phyloP scores from a whole-genome alignment of 2,888 invertebrate genomes.

The Ctenicera cuprea region DNA sequence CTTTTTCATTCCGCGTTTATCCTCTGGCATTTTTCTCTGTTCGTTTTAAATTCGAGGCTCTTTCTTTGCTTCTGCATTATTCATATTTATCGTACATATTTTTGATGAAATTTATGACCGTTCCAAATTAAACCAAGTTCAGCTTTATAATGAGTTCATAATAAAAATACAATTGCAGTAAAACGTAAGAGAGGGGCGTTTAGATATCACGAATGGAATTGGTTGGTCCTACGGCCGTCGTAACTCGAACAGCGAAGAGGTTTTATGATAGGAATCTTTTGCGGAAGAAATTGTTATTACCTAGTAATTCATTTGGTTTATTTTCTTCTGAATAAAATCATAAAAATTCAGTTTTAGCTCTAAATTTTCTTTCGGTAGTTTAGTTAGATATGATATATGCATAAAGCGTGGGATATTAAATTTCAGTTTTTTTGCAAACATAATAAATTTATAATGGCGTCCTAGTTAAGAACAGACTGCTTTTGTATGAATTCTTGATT shows the following conservation, averaged over 20 bases:
- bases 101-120: slow-evolving; percentile 23
- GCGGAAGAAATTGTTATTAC: slow-evolving; percentile 17
- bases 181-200: slow-evolving; percentile 6
- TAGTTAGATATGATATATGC: too few species aligned
- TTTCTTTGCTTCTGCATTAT: slow-evolving; percentile 24
- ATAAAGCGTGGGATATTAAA: too few species aligned
- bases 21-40: slow-evolving; percentile 3
- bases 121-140: slow-evolving; percentile 19
- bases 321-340: slow-evolving; percentile 1
- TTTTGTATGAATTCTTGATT: too few species aligned
- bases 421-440: too few species aligned
- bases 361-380: too few species aligned
- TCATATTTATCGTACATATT: slow-evolving; percentile 20
- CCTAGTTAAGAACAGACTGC: too few species aligned
- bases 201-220: slow-evolving; percentile 9
- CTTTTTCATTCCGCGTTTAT: background rate
- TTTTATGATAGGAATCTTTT: slow-evolving; percentile 20
- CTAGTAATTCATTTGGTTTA: slow-evolving; percentile 15
- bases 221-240: background rate
- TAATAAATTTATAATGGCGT: too few species aligned
- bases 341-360: background rate
- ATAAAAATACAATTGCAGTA: slow-evolving; percentile 20
- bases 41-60: background rate
- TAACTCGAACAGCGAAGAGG: slow-evolving; percentile 8
- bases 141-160: slow-evolving; percentile 18